A percentile compares a stretch with the other conserved stretches of the same genome.
Conservation (phyloP, 1,140 invertebrate genomes). For the Leptinotarsa undecemlineata region DNA sequence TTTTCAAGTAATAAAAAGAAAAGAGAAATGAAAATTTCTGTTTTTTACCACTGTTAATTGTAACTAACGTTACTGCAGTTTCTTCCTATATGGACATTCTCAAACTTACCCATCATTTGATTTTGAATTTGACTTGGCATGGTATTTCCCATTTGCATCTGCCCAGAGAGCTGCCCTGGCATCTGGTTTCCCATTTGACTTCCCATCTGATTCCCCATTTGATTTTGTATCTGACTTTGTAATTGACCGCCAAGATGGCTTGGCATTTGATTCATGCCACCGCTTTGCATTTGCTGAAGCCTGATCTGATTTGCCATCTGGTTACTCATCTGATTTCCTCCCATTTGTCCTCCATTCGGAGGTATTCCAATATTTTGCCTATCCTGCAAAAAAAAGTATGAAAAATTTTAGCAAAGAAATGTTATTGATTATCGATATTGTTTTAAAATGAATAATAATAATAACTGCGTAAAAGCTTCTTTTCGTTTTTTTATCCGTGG, state of each 20-base stretch:
- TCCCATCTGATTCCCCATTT: constrained; percentile 54
- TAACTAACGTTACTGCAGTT: too few relatives aligned
- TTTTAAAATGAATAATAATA: too few relatives aligned
- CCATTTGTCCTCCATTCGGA: constrained; percentile 50
- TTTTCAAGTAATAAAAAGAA: constrained; percentile 4
- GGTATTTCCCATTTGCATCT: constrained; percentile 54
- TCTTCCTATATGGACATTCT: too few relatives aligned
- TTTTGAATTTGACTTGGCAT: constrained; percentile 56
- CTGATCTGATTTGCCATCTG: constrained; percentile 44
- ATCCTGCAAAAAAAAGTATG: constrained; percentile 17
- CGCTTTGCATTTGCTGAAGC: constrained; percentile 40
- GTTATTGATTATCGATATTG: too few relatives aligned
- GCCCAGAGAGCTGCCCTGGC: constrained; percentile 40
- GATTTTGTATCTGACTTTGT: constrained; percentile 55
- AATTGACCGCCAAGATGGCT: constrained; percentile 51
- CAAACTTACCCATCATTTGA: constrained; percentile 45
- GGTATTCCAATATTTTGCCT: constrained; percentile 52
- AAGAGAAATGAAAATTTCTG: too few relatives aligned
- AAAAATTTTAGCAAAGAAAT: too few relatives aligned
- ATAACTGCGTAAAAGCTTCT: too few relatives aligned
- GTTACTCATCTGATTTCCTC: constrained; percentile 37
- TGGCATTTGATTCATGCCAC: constrained; percentile 45
- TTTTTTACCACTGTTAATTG: too few relatives aligned
- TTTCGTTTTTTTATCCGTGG: too few relatives aligned
- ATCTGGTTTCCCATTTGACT: constrained; percentile 49